Evolutionary conservation across 2,113 vertebrate genomes (phyloP), one percentile per base, ranked within the genome.

Genomic region (Campylomormyrus numenius): DNA sequence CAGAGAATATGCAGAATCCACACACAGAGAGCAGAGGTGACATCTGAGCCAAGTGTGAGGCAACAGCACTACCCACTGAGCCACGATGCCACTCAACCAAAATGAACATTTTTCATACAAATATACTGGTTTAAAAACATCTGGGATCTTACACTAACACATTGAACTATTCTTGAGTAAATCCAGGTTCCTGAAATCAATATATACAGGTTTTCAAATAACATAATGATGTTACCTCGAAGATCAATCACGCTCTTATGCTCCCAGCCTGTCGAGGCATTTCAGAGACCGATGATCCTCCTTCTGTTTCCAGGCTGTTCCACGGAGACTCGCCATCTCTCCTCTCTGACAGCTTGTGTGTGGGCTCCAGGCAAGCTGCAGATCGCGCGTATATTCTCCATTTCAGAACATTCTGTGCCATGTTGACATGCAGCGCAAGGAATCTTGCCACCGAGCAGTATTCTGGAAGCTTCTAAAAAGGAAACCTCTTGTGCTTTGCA

Each of bases 341-440:
- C 87, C 87, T 27, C 87, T 24, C 21, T 42, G 56, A 66, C 87
- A 88, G 53, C 49, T 88, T 58, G 87, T 45, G 52, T 45, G 87
- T 66, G 52, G 87, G 87, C 35, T 88, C n/a, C 53, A 62, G 87
- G 85, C 85, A 52, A 52, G 48, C 48, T 21, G n/a, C 48, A 27
- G 85, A 6, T 62, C 15, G 56, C 31, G 19, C 56, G 42, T 2
- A 31, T 45, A 66, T 13, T 66, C 39, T 66, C 87, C 56, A 5
- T 62, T 62, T 42, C 87, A 88, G 87, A 66, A 62, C 87, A 88
- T 45, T 88, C 58, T 88, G 87, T 88, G 53, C 87, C 52, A 42
- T 88, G 19, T 46, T 87, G 50, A 53, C 85, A 87, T 39, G 52
- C 27, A 35, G 87, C 3, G 21, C 53, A 6, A 62, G 56, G 53